Percentiles rank a stretch among this genome's conserved stretches.
Conservation (phyloP, 1,140 invertebrate genomes). For the Lithobius niger region DNA sequence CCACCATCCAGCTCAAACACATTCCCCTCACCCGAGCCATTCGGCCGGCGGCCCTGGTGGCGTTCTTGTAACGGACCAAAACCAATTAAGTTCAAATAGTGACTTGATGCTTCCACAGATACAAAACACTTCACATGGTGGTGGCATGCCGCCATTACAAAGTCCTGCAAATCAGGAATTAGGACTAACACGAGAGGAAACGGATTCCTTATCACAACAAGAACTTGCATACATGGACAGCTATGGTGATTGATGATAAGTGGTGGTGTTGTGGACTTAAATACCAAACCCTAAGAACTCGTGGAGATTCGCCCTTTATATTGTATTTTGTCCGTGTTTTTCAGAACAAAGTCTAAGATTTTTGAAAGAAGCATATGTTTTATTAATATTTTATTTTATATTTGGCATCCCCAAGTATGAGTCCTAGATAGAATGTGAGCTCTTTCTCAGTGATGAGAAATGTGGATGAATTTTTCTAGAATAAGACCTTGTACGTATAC, state of each 20-base stretch:
- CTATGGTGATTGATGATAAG: slow-evolving; percentile 6
- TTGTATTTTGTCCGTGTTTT: slow-evolving; percentile 9
- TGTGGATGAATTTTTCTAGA: background rate
- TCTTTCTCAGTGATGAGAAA: slow-evolving; percentile 6
- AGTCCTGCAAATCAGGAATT: slow-evolving; percentile 19
- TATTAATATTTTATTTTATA: slow-evolving; percentile 10
- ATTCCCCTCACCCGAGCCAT: slow-evolving; percentile 30
- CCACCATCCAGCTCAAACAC: slow-evolving; percentile 23
- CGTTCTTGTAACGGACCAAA: slow-evolving; percentile 14
- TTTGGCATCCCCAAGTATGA: slow-evolving; percentile 4
- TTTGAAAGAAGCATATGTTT: slow-evolving; percentile 7
- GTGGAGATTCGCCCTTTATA: slow-evolving; percentile 2
- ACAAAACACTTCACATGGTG: slow-evolving; percentile 8
- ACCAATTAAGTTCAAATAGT: slow-evolving; percentile 13
- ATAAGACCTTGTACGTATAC: background rate
- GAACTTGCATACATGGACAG: slow-evolving; percentile 10
- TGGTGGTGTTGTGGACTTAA: background rate
- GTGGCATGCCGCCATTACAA: slow-evolving; percentile 14
- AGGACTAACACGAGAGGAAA: slow-evolving; percentile 14
- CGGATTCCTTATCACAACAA: slow-evolving; percentile 11
- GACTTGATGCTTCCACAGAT: slow-evolving; percentile 19
- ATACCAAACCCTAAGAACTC: background rate
- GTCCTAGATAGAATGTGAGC: background rate
- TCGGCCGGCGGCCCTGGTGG: slow-evolving; percentile 33
- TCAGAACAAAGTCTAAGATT: slow-evolving; percentile 6